Evolutionary conservation across 2,113 vertebrate species (phyloP), one percentile per base, ranked within the genome.

Genomic region (Corapipo altera): DNA sequence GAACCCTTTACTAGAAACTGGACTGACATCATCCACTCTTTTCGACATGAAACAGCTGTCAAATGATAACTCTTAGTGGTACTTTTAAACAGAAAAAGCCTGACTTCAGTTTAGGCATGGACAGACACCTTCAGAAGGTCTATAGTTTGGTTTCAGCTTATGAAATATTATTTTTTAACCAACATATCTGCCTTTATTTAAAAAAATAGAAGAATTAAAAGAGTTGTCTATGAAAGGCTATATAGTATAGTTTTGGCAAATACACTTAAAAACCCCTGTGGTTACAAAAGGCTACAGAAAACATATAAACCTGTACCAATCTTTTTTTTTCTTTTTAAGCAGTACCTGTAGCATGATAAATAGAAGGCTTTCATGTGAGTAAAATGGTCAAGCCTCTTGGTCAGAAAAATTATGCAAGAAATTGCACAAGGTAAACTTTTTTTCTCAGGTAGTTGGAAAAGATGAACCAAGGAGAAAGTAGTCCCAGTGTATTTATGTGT

Each of bases 401-500:
- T 75, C 65, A 74, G 58, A 15, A 94, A 85, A 93, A 86, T 37
- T 64, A 84, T 18, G 14, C 32, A 76, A 78, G 66, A 73, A 89
- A 91, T 18, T 73, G 27, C 49, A 79, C 10, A 92, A 51, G 17
- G 14, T 37, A 75, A 78, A 57, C 7, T 2, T 69, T 43, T 75
- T 72, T 81, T 20, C 27, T 78, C 30, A 30, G n/a, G 14, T 20
- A 35, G 16, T 3, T 92, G 61, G 16, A 6, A 59, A 71, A 86
- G 23, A 58, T 41, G 35, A n/a, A 77, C 15, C 20, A 51, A 65
- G 19, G n/a, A 10, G 15, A 87, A 81, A 80, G 32, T 6, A 79
- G 5, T n/a, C 26, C 27, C 24, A 54, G 9, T 46, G 37, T 0
- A 0, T 37, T 5, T 44, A 70, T 4, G 15, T 8, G 17, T 15